These are phyloP conservation scores for Anagyrus pseudococci DNA, from an alignment of 2,888 invertebrate species.

Conservation along the genomic window DNA sequence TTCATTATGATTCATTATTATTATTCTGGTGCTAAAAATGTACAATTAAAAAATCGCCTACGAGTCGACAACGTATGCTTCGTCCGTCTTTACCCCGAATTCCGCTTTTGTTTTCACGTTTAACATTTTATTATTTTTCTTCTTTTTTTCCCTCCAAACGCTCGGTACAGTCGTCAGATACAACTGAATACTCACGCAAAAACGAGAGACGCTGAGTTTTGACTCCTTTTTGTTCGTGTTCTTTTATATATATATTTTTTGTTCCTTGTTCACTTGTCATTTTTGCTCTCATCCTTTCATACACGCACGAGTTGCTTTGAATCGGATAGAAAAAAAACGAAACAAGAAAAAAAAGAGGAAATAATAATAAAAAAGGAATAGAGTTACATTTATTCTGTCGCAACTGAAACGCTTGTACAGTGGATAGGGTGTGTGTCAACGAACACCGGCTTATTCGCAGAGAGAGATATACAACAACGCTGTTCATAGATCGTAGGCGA, in stretches of 20 bases:
- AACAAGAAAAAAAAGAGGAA: neutral
- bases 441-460: conserved; percentile 7
- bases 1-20: conserved; percentile 2
- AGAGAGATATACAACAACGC: conserved; percentile 13
- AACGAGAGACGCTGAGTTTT: conserved; percentile 27
- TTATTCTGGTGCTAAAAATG: conserved; percentile 32
- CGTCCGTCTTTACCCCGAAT: conserved; percentile 3
- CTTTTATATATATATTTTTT: conserved; percentile 3
- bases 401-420: conserved; percentile 8
- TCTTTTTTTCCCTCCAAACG: too few relatives aligned
- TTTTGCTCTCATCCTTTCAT: conserved; percentile 12
- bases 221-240: conserved; percentile 4
- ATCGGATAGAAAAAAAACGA: conserved; percentile 9
- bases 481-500: conserved; percentile 4
- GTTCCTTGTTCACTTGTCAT: neutral
- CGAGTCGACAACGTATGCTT: conserved; percentile 15
- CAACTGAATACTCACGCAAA: conserved; percentile 29
- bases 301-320: conserved; percentile 26
- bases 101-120: conserved; percentile 16
- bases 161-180: conserved; percentile 12
- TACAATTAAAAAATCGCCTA: conserved; percentile 38
- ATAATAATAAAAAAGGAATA: neutral
- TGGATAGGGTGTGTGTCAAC: neutral
- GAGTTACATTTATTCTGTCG: neutral
- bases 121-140: too few relatives aligned